These are phyloP conservation scores for Acleris laterana DNA, from an alignment of 2,888 invertebrate genomes.

Conservation along the genomic window DNA sequence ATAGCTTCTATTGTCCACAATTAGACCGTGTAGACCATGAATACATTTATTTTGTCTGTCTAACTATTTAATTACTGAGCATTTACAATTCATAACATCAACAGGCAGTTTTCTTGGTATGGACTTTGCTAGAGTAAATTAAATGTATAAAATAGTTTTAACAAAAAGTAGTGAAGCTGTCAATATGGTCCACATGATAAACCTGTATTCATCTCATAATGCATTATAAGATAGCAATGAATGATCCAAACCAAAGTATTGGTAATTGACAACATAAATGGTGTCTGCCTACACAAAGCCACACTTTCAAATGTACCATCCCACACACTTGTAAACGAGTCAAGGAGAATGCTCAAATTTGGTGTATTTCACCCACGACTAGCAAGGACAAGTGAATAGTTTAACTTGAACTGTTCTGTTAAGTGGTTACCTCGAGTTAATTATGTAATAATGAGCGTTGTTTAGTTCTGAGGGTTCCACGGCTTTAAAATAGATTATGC, in stretches of 20 bases:
- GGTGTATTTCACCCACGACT: slow-evolving; percentile 18
- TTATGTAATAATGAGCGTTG: background rate
- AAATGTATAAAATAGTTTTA: too few species aligned
- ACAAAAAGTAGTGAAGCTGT: too few species aligned
- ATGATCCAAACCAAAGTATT: background rate
- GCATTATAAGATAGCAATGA: background rate
- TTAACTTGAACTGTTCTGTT: slow-evolving; percentile 11
- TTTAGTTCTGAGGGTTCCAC: background rate
- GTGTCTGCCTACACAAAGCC: slow-evolving; percentile 36
- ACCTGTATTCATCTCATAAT: too few species aligned
- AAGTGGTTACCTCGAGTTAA: slow-evolving; percentile 12
- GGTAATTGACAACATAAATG: slow-evolving; percentile 3
- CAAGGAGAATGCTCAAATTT: slow-evolving; percentile 44
- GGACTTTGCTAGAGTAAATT: too few species aligned
- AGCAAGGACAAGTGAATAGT: slow-evolving; percentile 12
- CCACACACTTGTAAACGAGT: slow-evolving; percentile 46
- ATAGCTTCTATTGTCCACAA: slow-evolving; percentile 21
- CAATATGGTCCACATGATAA: too few species aligned
- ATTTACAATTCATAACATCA: too few species aligned
- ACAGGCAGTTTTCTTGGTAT: too few species aligned
- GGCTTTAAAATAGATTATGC: too few species aligned
- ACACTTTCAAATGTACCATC: slow-evolving; percentile 44
- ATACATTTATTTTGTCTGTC: slow-evolving; percentile 17
- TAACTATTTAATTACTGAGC: too few species aligned
- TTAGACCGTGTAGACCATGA: slow-evolving; percentile 2